Evolutionary conservation across 2,888 invertebrate genomes (phyloP), one percentile per base, ranked within the genome.

Genomic region (Drosophila subsilvestris): DNA sequence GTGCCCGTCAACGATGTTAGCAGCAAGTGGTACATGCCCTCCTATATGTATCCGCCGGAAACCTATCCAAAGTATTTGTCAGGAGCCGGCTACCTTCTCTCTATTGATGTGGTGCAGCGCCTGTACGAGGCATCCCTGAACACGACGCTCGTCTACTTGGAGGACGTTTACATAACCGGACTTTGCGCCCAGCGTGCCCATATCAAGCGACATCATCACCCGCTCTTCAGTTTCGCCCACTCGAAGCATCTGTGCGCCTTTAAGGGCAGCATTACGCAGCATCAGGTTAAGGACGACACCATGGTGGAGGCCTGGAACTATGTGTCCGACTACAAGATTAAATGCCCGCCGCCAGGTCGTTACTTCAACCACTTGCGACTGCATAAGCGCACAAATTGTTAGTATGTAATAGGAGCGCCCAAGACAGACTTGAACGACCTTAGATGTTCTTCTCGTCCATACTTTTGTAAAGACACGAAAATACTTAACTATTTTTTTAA

Each of bases 1-100:
- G 94, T 93, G 75, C 97, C 97, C 0, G 95, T 97, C 4, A 93
- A 94, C 32, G 95, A 96, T 89, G 93, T 94, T 0, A 94, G 93
- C 58, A 96, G 95, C 88, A 97, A 97, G 91, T 97, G 97, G 96
- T 97, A 95, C 92, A 95, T 95, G 70, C 97, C 97, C 1, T 94
- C 94, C 37, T 96, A 96, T 89, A 95, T 97, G 95, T 97, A 94
- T 90, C 92, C 94, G 1, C 95, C 94, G 0, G 93, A 94, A 48
- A 93, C 94, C 51, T 97, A 96, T 93, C 97, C 97, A 3, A 94
- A 95, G 79, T 97, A 97, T 91, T 91, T 97, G 59, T 96, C 97
- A 0, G 97, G 97, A 12, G 96, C 96, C 1, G 96, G 95, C 2
- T 97, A 97, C 92, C 93, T 95, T 4, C 94, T 97, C 93, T 95